These are phyloP conservation scores for Clinocottus analis DNA, from an alignment of 2,113 vertebrate species.

Conservation along the genomic window DNA sequence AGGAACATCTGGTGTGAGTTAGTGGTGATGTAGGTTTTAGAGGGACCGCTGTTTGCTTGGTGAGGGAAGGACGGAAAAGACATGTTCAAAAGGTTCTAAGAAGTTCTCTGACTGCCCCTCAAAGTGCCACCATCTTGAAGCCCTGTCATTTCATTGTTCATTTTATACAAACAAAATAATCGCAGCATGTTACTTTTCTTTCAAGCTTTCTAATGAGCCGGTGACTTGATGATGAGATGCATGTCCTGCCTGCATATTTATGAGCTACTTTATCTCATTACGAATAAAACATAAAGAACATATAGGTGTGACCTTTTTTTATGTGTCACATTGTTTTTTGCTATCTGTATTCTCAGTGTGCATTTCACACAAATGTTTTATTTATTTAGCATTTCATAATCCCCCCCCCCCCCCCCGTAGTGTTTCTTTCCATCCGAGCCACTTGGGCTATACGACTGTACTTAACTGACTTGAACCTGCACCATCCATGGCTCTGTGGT, in stretches of 20 bases:
- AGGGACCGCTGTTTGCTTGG: slow-evolving; percentile 78
- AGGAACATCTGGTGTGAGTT: slow-evolving; percentile 85
- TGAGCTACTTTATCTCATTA: not conserved
- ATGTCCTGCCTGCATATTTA: slow-evolving; percentile 4
- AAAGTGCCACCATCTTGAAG: slow-evolving; percentile 45
- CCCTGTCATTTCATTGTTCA: slow-evolving; percentile 44
- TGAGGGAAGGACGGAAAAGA: slow-evolving; percentile 69
- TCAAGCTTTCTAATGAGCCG: not conserved
- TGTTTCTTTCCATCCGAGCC: slow-evolving; percentile 36
- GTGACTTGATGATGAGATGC: not conserved
- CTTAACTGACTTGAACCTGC: slow-evolving; percentile 65
- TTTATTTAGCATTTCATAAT: slow-evolving; percentile 4
- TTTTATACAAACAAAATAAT: slow-evolving; percentile 25
- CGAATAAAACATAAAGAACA: not conserved
- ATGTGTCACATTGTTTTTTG: not conserved
- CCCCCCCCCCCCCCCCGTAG: not conserved
- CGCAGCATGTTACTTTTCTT: slow-evolving; percentile 13
- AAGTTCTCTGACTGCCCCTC: slow-evolving; percentile 53
- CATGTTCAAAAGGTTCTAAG: slow-evolving; percentile 68
- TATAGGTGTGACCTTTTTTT: not conserved
- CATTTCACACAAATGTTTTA: not conserved
- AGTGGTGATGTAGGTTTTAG: slow-evolving; percentile 82
- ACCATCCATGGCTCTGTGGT: slow-evolving; percentile 69
- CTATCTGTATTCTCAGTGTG: not conserved
- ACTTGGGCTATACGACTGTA: slow-evolving; percentile 42